phyloP scores from a whole-genome alignment of 2,113 vertebrate species.

The Peromyscus maniculatus region DNA sequence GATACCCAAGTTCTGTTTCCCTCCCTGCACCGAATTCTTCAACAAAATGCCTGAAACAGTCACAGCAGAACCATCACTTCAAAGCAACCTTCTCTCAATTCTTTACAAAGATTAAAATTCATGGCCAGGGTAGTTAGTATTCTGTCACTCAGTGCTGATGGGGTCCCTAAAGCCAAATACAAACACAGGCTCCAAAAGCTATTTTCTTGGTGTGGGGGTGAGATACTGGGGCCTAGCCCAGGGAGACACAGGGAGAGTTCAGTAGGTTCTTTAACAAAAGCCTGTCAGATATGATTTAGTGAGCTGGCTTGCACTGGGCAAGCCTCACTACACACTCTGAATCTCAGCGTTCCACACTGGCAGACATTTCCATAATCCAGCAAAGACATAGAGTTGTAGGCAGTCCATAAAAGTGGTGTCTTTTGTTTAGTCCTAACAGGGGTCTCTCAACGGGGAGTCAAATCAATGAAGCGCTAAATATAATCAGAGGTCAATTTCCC shows the following conservation, averaged over 20 bases:
- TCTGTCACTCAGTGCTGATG: not conserved
- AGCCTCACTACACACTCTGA: conserved; percentile 85
- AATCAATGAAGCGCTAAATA: conserved; percentile 84
- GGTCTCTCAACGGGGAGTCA: conserved; percentile 76
- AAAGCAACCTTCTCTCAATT: not conserved
- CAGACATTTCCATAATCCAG: conserved; percentile 77
- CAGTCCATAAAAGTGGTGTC: conserved; percentile 84
- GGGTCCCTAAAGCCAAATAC: conserved; percentile 41
- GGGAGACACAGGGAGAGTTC: not conserved
- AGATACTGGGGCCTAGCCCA: not conserved
- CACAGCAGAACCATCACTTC: not conserved
- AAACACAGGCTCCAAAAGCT: not conserved
- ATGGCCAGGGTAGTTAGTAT: not conserved
- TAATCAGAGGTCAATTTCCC: conserved; percentile 87
- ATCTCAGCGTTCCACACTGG: conserved; percentile 79
- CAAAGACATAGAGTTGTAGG: conserved; percentile 85
- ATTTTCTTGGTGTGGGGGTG: not conserved
- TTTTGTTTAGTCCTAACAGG: conserved; percentile 84
- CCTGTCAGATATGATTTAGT: conserved; percentile 87
- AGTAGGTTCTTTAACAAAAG: conserved; percentile 83
- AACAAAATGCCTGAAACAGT: not conserved
- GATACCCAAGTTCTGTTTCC: not conserved
- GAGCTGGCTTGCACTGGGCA: conserved; percentile 78
- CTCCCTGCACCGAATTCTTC: not conserved
- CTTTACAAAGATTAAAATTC: not conserved